phyloP scores from a whole-genome alignment of 2,888 invertebrate genomes.

The Heterodera filipjevi region DNA sequence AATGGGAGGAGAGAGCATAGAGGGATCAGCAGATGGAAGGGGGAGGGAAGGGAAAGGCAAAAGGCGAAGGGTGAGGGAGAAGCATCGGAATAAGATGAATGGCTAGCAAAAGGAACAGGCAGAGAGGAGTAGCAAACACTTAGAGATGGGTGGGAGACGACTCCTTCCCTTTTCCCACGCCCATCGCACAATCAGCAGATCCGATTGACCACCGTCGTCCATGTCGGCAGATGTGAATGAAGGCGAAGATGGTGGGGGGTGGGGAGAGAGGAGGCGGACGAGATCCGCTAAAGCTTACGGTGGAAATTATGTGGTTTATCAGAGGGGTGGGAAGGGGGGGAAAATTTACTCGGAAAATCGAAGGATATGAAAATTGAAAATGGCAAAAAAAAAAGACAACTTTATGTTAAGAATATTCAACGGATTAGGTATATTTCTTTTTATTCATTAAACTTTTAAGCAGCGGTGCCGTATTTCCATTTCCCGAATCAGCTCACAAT shows the following conservation, averaged over 20 bases:
- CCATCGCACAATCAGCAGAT: conserved; percentile 2
- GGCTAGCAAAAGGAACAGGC: not conserved
- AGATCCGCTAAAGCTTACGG: conserved; percentile 1
- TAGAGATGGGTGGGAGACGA: not conserved
- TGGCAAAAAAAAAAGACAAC: not conserved
- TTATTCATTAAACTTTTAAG: not conserved
- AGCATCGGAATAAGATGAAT: not conserved
- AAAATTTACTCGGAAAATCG: not conserved
- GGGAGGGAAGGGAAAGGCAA: not conserved
- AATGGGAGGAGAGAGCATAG: not conserved
- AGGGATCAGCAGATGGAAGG: no score
- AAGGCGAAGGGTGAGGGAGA: not conserved
- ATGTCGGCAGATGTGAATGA: conserved; percentile 6
- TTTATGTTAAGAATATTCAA: no score
- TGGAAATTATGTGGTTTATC: not conserved
- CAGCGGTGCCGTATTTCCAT: conserved; percentile 2
- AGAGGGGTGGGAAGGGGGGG: not conserved
- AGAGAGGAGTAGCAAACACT: not conserved
- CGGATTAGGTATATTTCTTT: no score
- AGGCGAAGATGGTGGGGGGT: not conserved
- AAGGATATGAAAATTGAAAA: not conserved
- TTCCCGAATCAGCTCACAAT: conserved; percentile 7
- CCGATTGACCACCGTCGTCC: not conserved
- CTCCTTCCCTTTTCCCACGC: not conserved
- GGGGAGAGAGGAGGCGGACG: not conserved